Evolutionary conservation across 2,113 vertebrate genomes (phyloP), one percentile per base, ranked within the genome.

Genomic region (Hypocryptadius cinnamomeus): DNA sequence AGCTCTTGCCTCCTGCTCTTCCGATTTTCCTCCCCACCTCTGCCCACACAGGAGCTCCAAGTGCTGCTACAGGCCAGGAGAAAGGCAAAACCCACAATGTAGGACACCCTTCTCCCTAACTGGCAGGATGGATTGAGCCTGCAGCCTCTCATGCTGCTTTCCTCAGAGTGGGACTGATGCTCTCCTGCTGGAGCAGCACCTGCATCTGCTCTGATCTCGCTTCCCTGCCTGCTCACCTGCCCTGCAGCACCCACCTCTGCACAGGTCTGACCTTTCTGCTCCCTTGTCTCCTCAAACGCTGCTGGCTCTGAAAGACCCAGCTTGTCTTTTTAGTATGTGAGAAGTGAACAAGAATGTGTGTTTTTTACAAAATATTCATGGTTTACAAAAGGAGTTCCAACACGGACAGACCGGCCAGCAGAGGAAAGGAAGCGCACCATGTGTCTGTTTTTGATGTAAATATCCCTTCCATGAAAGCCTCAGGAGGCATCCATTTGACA

Each of bases 381-480:
- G 19, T 70, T 77, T 28, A 56, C 64, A 35, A 25, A 94, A 47
- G 10, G 4, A 13, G 9, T 70, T 59, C 59, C 44, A 83, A 63
- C 40, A 60, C 30, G 53, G 44, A 48, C 24, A 31, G 71, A 35
- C 4, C 0, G 4, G 71, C 56, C 7, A 42, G 65, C 22, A 3
- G 27, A 54, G 60, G 57, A 85, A 65, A 90, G 17, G 20, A 92
- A 69, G 94, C 98, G 17, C 88, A 99, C 99, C 99, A 99, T 0
- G 99, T 99, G 83, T 99, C 99, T n/a, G 99, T 99, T 97, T 99
- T 99, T 19, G 99, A 99, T 39, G 99, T 99, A 93, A 99, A 99
- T 96, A 99, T 99, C 54, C 99, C 99, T 95, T 99, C 99, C 99
- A 99, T 99, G 97, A 99, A 99, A 95, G 99, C 99, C 95, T 99